Conservation (phyloP, 2,113 vertebrate genomes). For the Zosterops hypoxanthus region DNA sequence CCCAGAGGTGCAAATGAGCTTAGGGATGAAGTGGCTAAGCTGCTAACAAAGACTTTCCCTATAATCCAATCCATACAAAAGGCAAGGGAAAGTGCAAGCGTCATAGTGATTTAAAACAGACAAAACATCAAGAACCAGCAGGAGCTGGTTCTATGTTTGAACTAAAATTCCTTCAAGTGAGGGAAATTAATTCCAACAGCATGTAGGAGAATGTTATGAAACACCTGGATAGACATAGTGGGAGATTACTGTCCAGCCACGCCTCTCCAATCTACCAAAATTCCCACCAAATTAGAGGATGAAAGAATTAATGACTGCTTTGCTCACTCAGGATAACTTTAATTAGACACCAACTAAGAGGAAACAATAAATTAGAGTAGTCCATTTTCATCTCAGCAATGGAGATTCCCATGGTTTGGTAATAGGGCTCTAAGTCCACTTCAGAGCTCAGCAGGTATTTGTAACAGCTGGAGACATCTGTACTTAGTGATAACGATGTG, state of each 20-base stretch:
- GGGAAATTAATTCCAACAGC: background rate
- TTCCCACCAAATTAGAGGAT: background rate
- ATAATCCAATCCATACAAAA: constrained; percentile 33
- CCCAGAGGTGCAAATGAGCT: background rate
- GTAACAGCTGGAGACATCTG: background rate
- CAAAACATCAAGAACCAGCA: background rate
- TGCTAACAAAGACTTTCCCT: constrained; percentile 21
- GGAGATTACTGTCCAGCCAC: background rate
- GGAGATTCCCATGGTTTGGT: background rate
- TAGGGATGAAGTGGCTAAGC: constrained; percentile 39
- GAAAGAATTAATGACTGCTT: background rate
- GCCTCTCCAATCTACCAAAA: background rate
- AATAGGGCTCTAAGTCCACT: background rate
- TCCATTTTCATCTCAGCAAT: background rate
- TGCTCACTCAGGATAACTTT: background rate
- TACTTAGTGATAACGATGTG: background rate
- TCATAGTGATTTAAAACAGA: background rate
- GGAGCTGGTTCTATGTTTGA: background rate
- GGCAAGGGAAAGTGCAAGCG: background rate
- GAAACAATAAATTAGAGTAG: background rate
- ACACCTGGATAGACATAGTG: background rate
- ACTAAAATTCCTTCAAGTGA: background rate
- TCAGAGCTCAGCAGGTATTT: background rate
- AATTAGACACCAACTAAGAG: background rate
- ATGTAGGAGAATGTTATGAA: background rate